A percentile compares a stretch with the other conserved stretches of the same genome.
Conservation (phyloP, 2,113 vertebrate genomes). For the Ailurus styani region DNA sequence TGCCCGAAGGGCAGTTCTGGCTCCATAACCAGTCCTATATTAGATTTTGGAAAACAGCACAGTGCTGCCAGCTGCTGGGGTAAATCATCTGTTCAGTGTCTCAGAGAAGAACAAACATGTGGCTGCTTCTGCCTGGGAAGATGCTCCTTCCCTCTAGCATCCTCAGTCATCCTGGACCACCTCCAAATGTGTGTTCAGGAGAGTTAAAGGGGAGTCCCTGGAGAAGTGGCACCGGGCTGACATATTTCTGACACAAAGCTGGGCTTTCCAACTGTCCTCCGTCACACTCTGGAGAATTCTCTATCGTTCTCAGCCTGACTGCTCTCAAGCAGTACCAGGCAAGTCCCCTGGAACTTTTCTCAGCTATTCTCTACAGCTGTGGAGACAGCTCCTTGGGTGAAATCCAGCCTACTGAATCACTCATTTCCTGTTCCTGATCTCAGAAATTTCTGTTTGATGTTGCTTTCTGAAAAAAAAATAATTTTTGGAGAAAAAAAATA, state of each 20-base stretch:
- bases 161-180: not conserved
- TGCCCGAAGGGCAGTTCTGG: not conserved
- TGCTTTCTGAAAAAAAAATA: constrained; percentile 28
- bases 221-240: not conserved
- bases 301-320: not conserved
- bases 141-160: not conserved
- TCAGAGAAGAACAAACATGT: not conserved
- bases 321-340: constrained; percentile 29
- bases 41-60: not conserved
- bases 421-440: constrained; percentile 69
- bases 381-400: constrained; percentile 62
- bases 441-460: constrained; percentile 57
- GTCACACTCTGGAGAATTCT: not conserved
- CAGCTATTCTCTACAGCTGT: constrained; percentile 47
- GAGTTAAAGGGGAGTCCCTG: not conserved
- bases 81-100: not conserved
- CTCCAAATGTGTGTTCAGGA: not conserved
- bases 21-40: not conserved
- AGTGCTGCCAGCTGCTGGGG: not conserved
- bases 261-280: not conserved
- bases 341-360: constrained; percentile 44
- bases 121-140: not conserved
- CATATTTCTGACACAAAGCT: not conserved
- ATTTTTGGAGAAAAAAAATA: not conserved
- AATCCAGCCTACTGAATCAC: constrained; percentile 63